Evolutionary conservation across 2,113 vertebrate species (phyloP).

Genomic region (Mobula birostris): DNA sequence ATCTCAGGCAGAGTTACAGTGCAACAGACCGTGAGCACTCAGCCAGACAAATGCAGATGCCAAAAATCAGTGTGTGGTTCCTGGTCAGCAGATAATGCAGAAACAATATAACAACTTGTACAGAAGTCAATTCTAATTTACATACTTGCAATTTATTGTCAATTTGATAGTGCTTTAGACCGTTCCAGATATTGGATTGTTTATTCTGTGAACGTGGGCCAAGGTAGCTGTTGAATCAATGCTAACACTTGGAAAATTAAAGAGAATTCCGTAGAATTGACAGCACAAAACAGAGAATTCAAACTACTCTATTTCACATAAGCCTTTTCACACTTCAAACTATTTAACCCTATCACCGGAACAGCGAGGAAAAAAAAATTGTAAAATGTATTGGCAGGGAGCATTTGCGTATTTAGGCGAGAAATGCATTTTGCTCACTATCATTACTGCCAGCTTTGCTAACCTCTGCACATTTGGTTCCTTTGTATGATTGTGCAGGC

Average conservation of each 20-base stretch:
- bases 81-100: neutral
- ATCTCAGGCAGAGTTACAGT: neutral
- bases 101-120: neutral
- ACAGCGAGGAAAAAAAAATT: too few species aligned
- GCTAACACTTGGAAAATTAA: neutral
- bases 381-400: too few species aligned
- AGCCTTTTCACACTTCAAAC: neutral
- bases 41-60: neutral
- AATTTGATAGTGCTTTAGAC: neutral
- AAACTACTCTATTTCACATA: neutral
- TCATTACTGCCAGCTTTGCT: too few species aligned
- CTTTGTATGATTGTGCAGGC: too few species aligned
- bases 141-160: neutral
- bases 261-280: neutral
- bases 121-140: neutral
- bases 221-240: neutral
- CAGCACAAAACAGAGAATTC: neutral
- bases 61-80: neutral
- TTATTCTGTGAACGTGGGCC: neutral
- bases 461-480: too few species aligned
- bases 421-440: too few species aligned
- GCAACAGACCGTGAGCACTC: neutral
- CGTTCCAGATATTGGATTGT: neutral
- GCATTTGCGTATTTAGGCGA: too few species aligned
- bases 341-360: neutral